phyloP scores from a whole-genome alignment of 2,888 invertebrate species.

The Toxonevra muliebris region DNA sequence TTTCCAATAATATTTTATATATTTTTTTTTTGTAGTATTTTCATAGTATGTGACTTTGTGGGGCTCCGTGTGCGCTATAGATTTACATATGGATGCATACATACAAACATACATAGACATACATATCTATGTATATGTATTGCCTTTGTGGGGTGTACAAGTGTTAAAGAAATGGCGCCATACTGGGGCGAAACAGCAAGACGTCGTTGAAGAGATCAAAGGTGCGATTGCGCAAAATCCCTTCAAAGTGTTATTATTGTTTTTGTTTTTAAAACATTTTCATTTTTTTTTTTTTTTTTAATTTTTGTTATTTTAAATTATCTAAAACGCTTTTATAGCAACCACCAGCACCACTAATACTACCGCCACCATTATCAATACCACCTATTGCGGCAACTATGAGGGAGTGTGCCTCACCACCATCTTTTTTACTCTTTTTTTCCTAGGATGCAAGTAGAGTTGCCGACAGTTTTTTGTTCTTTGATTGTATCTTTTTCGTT shows the following conservation, averaged over 20 bases:
- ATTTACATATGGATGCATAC: neutral
- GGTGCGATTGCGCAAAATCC: conserved; percentile 28
- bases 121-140: neutral
- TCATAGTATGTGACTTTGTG: neutral
- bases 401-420: too few species aligned
- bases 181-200: conserved; percentile 12
- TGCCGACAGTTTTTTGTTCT: neutral
- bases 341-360: neutral
- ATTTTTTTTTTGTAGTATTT: neutral
- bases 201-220: conserved; percentile 25
- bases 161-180: conserved; percentile 7
- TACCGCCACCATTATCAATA: neutral
- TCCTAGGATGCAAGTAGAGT: conserved; percentile 1
- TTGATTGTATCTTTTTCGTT: too few species aligned
- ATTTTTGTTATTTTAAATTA: neutral
- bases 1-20: neutral
- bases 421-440: neutral
- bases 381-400: neutral
- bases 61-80: neutral
- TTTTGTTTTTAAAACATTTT: neutral
- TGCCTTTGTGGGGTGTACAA: conserved; percentile 5
- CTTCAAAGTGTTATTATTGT: conserved; percentile 25
- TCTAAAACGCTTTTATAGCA: neutral
- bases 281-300: too few species aligned
- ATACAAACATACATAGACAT: neutral